Evolutionary conservation across 2,797 vertebrate species (phyloP).

Genomic region (Acanthurus tractus): DNA sequence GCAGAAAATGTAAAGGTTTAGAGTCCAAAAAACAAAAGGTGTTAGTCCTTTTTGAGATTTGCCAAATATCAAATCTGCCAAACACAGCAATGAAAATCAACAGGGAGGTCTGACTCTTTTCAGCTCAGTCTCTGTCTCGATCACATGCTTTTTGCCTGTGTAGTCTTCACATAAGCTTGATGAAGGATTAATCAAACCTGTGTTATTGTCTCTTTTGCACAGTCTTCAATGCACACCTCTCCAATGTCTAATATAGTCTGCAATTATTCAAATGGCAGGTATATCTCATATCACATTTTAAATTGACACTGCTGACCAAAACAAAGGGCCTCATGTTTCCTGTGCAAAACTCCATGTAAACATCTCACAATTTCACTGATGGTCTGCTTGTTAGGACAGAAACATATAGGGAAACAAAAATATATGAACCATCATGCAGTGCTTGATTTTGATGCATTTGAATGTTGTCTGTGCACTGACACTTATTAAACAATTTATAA

Average conservation of each 20-base stretch:
- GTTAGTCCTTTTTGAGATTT: background rate
- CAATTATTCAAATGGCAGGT: constrained; percentile 6
- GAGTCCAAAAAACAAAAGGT: background rate
- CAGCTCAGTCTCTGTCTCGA: constrained; percentile 7
- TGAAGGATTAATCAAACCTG: constrained; percentile 11
- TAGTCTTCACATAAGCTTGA: constrained; percentile 9
- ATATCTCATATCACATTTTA: too few species aligned
- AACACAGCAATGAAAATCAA: constrained; percentile 7
- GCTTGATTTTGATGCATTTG: background rate
- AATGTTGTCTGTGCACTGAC: background rate
- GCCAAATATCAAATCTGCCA: constrained; percentile 1
- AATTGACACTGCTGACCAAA: background rate
- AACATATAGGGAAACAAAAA: background rate
- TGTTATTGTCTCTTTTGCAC: constrained; percentile 2
- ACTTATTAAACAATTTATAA: background rate
- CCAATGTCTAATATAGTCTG: constrained; percentile 15
- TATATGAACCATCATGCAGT: background rate
- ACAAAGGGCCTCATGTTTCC: background rate
- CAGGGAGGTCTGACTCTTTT: constrained; percentile 12
- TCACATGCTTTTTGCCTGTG: constrained; percentile 12
- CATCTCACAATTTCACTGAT: background rate
- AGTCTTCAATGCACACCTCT: background rate
- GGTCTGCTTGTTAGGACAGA: background rate
- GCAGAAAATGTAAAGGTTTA: background rate
- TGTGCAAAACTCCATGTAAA: background rate